Evolutionary conservation across 2,888 invertebrate species (phyloP), one percentile per base, ranked within the genome.

Genomic region (Sinotaia quadrata): DNA sequence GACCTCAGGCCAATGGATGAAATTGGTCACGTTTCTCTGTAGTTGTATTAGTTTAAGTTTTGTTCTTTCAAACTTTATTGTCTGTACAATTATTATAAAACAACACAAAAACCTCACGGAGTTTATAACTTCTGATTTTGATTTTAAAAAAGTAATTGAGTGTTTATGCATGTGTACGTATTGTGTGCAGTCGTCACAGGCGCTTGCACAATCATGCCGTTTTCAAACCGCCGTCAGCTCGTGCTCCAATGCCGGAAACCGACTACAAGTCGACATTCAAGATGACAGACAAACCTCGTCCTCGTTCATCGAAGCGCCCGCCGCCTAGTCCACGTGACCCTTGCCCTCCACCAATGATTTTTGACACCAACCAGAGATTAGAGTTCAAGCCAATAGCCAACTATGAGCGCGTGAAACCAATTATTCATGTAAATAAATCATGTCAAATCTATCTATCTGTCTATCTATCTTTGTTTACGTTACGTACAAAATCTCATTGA

Each of bases 231-330:
- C 52, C 52, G 18, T 29, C 52, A 15, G 24, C 57, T 15, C 27
- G 60, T 15, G 74, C 61, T 18, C 73, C 73, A n/a, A 69, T 76
- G 33, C 80, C 80, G 7, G 71, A 75, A 15, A 76, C 84, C 0
- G 84, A 85, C 69, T 85, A 86, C 74, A 77, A 78, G 71, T 75
- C 78, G 27, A 85, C 82, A 8, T 85, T 75, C 69, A 79, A 79
- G 62, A 76, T 75, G 7, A 69, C 74, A 18, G 49, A 73, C 15
- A 52, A 78, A 27, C 72, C 77, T 2, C 77, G 85, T 7, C 86
- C 85, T 15, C 72, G 87, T 5, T 86, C 85, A 49, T 83, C 82
- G 67, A 87, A 87, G 65, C 72, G 84, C 21, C 87, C 87, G 0
- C 81, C 80, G 1, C 78, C 78, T 2, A 76, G 79, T 2, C 82